Evolutionary conservation across 2,888 invertebrate genomes (phyloP).

Genomic region (Pecten maximus): DNA sequence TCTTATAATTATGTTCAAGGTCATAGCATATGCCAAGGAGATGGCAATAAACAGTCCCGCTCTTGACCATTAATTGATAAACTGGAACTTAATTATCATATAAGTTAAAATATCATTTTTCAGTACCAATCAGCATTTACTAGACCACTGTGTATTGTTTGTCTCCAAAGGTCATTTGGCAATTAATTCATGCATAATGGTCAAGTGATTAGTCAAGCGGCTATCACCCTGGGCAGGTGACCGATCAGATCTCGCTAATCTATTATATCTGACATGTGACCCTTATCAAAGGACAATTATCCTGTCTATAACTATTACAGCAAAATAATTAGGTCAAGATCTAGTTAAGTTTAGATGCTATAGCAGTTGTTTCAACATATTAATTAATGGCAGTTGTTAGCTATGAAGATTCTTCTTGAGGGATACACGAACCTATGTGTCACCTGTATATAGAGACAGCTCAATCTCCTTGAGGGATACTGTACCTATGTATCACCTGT

Average conservation of each 20-base stretch:
- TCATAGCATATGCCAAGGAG: too few relatives aligned
- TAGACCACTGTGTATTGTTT: not conserved
- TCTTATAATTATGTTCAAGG: too few relatives aligned
- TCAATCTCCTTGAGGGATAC: too few relatives aligned
- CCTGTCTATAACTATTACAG: not conserved
- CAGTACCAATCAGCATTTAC: too few relatives aligned
- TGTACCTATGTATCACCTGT: too few relatives aligned
- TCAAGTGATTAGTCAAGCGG: not conserved
- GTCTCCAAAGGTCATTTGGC: not conserved
- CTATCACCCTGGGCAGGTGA: not conserved
- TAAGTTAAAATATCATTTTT: too few relatives aligned
- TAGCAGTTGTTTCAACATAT: not conserved
- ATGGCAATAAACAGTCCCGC: too few relatives aligned
- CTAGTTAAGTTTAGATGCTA: not conserved
- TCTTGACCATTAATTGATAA: too few relatives aligned
- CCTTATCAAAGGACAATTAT: not conserved
- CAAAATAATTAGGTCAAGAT: not conserved
- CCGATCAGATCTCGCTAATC: constrained; percentile 1
- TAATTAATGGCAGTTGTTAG: not conserved
- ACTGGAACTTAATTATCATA: too few relatives aligned
- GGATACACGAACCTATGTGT: too few relatives aligned
- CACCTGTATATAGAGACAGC: too few relatives aligned
- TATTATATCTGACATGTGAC: not conserved
- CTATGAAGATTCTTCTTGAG: not conserved
- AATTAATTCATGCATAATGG: not conserved